Base-by-base conservation (phyloP, 2,797 vertebrate genomes). In the Atherinosoma microstoma region DNA sequence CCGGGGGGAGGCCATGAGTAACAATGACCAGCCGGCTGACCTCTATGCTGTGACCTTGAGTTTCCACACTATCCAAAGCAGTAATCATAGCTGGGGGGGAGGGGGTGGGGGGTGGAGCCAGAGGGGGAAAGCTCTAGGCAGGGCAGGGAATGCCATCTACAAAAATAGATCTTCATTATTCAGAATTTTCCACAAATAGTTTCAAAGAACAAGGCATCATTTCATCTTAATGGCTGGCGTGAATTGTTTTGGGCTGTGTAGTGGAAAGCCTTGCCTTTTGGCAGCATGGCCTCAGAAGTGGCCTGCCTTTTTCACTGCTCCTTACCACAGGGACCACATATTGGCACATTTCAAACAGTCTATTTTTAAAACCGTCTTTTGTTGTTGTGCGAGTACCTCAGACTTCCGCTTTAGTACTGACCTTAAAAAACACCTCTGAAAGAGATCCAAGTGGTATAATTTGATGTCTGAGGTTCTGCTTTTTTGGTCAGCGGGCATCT, bases 1-100 rank as follows among this genome's bases (percentile, higher is more conserved):
- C 89, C 79, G 86, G 92, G 53, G 90, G 91, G 89, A 92, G 92
- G 96, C 95, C 94, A 92, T 87, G 91, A 89, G 93, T 91, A 97
- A 97, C 96, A 98, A 97, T 97, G 95, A 94, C 91, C 90, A 93
- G 92, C 91, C 92, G 90, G 87, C 82, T 95, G 95, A 96, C 95
- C 95, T 94, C 91, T 80, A 94, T 94, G 94, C 94, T 92, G 94
- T 95, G 92, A 89, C 91, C 95, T 96, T 96, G 94, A 92, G 91
- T 95, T 96, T 97, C 96, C 96, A 97, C 94, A 95, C 95, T 93
- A 87, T 91, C 92, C 79, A 82, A 76, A 90, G 80, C 84, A 68
- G 84, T 59, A 85, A 76, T 83, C 81, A 77, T 69, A 59, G 81
- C 73, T 64, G 78, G 51, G 74, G 42, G 42, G 6, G 75, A 70